Evolutionary conservation across 2,888 invertebrate genomes (phyloP).

Genomic region (Lithophane ornitopus): DNA sequence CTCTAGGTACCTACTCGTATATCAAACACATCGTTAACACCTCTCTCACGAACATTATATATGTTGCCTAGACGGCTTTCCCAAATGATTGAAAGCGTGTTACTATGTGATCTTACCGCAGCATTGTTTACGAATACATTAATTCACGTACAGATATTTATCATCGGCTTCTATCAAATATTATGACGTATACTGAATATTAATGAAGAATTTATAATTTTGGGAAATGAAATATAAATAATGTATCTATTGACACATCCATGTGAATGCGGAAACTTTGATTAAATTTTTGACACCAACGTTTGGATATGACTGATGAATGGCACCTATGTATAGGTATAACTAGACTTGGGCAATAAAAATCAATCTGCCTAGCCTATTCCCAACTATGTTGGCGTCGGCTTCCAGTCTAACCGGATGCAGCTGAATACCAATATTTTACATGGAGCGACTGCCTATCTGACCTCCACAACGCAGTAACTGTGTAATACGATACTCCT

Average conservation of each 20-base stretch:
- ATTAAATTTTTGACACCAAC: neutral
- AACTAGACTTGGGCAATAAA: no score
- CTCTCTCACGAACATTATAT: neutral
- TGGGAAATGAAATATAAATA: constrained; percentile 35
- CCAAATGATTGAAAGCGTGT: constrained; percentile 25
- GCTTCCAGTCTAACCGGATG: no score
- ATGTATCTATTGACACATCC: constrained; percentile 17
- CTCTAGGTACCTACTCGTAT: no score
- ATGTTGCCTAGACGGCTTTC: constrained; percentile 1
- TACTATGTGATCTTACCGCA: constrained; percentile 13
- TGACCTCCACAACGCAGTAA: no score
- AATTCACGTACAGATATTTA: constrained; percentile 35
- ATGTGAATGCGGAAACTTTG: constrained; percentile 13
- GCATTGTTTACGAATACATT: constrained; percentile 47
- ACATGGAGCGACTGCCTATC: no score
- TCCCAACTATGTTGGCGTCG: no score
- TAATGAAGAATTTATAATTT: constrained; percentile 37
- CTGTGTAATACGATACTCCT: no score
- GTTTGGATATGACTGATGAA: neutral
- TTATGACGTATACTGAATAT: constrained; percentile 42
- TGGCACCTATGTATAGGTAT: neutral
- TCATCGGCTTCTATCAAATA: constrained; percentile 48
- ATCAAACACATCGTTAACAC: constrained; percentile 27
- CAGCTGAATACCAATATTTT: no score
- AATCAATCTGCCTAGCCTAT: no score